These are phyloP conservation scores for Poecile montanus DNA, from an alignment of 2,797 vertebrate species.

Conservation along the genomic window DNA sequence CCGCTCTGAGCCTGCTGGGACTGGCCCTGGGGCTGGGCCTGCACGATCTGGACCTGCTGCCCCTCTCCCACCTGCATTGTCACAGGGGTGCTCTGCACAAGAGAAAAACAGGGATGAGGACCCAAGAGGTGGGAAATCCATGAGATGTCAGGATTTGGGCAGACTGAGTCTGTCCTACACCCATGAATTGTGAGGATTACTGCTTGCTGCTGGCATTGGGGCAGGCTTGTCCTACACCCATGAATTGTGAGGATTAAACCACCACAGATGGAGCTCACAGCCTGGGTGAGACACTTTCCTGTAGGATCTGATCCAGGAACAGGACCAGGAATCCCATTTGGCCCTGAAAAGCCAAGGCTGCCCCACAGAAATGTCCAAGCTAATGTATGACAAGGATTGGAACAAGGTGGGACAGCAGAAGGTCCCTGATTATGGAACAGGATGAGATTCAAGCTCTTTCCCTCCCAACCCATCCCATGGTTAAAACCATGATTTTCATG, in stretches of 20 bases:
- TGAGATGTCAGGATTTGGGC: rapidly evolving
- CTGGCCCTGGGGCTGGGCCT: constrained; percentile 91
- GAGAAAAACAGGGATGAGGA: not conserved
- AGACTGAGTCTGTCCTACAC: too few species aligned
- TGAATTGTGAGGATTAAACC: rapidly evolving
- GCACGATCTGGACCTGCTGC: constrained; percentile 97
- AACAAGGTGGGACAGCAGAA: rapidly evolving
- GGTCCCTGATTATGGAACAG: too few species aligned
- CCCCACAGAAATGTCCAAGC: not conserved
- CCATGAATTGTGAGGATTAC: too few species aligned
- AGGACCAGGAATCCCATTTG: rapidly evolving
- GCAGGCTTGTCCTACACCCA: not conserved
- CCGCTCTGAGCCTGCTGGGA: constrained; percentile 85
- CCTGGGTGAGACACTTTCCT: not conserved
- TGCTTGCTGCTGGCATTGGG: not conserved
- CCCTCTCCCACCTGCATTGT: constrained; percentile 98
- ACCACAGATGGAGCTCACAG: not conserved
- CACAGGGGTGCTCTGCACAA: constrained; percentile 87
- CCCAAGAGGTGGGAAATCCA: not conserved
- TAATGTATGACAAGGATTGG: not conserved
- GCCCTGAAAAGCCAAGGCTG: rapidly evolving
- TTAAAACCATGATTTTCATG: rapidly evolving
- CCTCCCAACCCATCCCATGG: not conserved
- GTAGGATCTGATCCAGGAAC: not conserved
- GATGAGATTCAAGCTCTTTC: not conserved